phyloP scores from a whole-genome alignment of 2,113 vertebrate genomes.

The Dicrurus megarhynchus region DNA sequence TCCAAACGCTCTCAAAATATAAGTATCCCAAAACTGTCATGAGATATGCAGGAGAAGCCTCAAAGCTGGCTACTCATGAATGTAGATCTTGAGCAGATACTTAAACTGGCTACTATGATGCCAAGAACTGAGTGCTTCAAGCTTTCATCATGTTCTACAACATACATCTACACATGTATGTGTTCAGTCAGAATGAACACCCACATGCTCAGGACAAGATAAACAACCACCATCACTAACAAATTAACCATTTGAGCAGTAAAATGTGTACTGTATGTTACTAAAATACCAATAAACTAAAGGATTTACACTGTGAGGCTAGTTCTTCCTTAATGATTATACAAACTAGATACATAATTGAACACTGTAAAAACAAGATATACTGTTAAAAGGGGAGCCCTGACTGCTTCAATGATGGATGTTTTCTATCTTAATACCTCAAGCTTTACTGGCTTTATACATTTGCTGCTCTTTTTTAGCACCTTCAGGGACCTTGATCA shows the following conservation, averaged over 20 bases:
- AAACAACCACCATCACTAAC: neutral
- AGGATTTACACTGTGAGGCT: neutral
- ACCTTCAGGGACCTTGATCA: neutral
- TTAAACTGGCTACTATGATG: neutral
- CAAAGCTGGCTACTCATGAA: neutral
- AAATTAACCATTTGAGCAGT: neutral
- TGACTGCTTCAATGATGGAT: neutral
- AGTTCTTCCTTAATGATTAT: neutral
- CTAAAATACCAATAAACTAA: neutral
- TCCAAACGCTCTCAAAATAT: neutral
- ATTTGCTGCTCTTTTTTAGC: neutral
- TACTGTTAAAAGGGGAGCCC: neutral
- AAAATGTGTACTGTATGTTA: neutral
- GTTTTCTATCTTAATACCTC: neutral
- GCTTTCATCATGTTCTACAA: neutral
- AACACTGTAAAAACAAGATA: neutral
- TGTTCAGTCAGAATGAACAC: neutral
- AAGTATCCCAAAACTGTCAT: neutral
- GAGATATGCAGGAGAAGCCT: neutral
- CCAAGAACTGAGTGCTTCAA: neutral
- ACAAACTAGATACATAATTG: neutral
- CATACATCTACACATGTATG: neutral
- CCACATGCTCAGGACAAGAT: neutral
- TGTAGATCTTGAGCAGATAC: neutral
- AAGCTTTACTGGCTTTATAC: neutral